Conservation (phyloP, 2,797 vertebrate species). For the Parauchenoglanis ngamensis region DNA sequence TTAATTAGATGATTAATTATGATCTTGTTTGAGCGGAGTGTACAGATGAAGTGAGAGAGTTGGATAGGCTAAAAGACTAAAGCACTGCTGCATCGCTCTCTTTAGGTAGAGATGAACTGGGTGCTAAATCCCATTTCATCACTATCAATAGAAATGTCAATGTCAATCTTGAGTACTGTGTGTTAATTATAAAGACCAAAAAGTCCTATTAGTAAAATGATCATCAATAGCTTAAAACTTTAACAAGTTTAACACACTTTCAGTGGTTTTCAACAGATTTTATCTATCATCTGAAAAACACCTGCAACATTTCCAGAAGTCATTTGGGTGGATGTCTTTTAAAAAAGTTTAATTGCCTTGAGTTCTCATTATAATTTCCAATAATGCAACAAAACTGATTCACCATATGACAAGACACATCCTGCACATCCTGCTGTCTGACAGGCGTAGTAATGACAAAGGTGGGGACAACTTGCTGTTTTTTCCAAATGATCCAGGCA, state of each 20-base stretch:
- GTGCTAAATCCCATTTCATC: neutral
- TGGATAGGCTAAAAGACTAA: neutral
- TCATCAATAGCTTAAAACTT: neutral
- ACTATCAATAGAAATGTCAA: neutral
- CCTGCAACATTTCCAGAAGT: constrained; percentile 20
- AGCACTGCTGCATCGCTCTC: neutral
- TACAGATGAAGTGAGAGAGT: neutral
- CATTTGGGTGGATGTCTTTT: constrained; percentile 20
- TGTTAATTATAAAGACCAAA: no score
- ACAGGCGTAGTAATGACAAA: constrained; percentile 64
- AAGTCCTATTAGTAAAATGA: neutral
- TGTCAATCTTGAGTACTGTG: neutral
- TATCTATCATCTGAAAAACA: constrained; percentile 17
- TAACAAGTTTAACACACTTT: neutral
- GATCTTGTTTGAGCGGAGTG: neutral
- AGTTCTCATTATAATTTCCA: constrained; percentile 51
- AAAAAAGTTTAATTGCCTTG: constrained; percentile 42
- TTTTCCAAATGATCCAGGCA: constrained; percentile 66
- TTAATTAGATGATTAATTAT: no score
- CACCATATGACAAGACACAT: constrained; percentile 58
- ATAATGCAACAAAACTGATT: constrained; percentile 44
- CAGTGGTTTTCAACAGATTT: neutral
- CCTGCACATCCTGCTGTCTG: constrained; percentile 72
- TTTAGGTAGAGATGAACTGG: neutral
- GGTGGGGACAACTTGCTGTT: constrained; percentile 69